phyloP scores from a whole-genome alignment of 2,797 vertebrate species.

The Myotis findleyi region DNA sequence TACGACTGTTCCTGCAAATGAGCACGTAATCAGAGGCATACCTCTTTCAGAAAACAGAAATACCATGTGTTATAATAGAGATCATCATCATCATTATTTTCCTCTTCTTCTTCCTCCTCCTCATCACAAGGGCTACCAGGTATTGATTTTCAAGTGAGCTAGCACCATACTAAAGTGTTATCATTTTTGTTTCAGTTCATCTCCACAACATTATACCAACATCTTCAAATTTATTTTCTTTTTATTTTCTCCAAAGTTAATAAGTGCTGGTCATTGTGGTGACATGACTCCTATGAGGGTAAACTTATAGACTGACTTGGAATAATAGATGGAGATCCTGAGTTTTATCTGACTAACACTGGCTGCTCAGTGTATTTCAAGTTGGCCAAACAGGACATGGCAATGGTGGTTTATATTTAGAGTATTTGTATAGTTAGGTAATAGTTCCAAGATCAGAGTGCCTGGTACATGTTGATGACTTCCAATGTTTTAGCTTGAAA shows the following conservation, averaged over 20 bases:
- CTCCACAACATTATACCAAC: background rate
- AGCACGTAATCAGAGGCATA: background rate
- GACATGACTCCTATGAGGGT: background rate
- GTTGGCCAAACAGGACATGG: background rate
- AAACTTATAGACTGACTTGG: background rate
- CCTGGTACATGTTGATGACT: background rate
- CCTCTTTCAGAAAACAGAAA: background rate
- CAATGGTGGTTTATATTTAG: background rate
- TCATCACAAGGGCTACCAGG: background rate
- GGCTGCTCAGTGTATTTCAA: background rate
- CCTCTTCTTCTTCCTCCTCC: background rate
- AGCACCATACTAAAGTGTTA: background rate
- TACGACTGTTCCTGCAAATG: background rate
- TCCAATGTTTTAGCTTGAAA: background rate
- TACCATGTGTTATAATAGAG: background rate
- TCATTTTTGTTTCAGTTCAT: background rate
- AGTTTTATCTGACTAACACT: background rate
- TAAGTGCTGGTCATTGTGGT: background rate
- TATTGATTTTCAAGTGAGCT: background rate
- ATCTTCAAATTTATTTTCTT: background rate
- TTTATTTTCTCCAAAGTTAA: background rate
- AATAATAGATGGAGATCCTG: background rate
- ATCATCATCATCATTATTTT: background rate
- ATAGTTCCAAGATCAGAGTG: background rate
- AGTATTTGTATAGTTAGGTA: background rate